phyloP scores from a whole-genome alignment of 1,140 invertebrate species.

The Phymorhynchus buccinoides region DNA sequence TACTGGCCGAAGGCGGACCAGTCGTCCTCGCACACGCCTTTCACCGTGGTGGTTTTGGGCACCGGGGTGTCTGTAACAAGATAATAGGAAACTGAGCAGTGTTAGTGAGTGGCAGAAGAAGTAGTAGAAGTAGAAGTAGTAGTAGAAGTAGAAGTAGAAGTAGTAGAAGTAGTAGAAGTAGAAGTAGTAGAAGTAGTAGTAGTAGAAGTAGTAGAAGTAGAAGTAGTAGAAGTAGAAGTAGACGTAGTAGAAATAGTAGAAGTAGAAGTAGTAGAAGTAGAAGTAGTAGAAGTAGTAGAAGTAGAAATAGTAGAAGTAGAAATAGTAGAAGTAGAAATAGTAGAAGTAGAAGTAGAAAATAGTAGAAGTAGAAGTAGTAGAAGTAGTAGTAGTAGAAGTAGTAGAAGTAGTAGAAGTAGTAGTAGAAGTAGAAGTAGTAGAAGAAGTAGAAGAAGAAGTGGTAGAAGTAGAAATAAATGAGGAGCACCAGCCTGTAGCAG shows the following conservation, averaged over 20 bases:
- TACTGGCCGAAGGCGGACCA: constrained; percentile 21
- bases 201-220: constrained; percentile 7
- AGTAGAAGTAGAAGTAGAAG: neutral
- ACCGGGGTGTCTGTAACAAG: neutral
- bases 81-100: neutral
- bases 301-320: too few species aligned
- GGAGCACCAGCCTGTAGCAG: neutral
- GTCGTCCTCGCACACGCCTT: neutral
- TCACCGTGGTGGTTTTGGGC: neutral
- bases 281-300: constrained; percentile 3
- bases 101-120: neutral
- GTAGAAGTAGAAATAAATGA: constrained; percentile 8
- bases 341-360: neutral
- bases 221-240: neutral
- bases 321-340: too few species aligned
- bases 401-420: neutral
- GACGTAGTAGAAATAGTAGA: too few species aligned
- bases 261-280: constrained; percentile 2
- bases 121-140: constrained; percentile 7
- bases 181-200: constrained; percentile 7
- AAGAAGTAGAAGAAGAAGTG: neutral
- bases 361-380: neutral
- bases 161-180: constrained; percentile 8
- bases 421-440: constrained; percentile 7
- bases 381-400: constrained; percentile 8